Evolutionary conservation across 2,797 vertebrate species (phyloP), one percentile per base, ranked within the genome.

Genomic region (Pangasius sanitwongsei): DNA sequence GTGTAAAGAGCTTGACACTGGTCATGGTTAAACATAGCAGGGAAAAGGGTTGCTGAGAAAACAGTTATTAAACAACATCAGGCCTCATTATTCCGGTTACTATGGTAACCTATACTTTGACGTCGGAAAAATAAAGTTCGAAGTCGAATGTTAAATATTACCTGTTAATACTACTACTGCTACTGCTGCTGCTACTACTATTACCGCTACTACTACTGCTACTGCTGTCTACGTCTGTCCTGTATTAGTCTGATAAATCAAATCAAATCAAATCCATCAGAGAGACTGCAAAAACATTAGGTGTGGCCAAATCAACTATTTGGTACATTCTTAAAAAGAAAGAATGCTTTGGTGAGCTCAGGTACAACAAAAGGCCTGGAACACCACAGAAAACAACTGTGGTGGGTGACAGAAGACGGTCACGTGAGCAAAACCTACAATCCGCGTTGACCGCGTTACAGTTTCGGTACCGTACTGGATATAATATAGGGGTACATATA

Each of bases 301-400:
- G 65, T 87, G 74, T 89, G 84, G 84, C 88, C 81, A 88, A 89
- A 92, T 86, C 81, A 90, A 88, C 75, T 86, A 34, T 81, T 89
- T 87, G 34, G 31, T 59, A 84, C 55, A 89, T 90, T 90, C 57
- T 25, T 61, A 37, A 13, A 61, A 59, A 82, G 9, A 81, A 5
- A 50, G 50, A 57, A 57, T 57, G 2, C 15, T 4, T 4, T 57
- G 0, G 55, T 57, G 55, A 57, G 15, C 55, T 16, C 15, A 57
- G 55, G 55, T 4, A 57, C 55, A 57, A 4, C 55, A 16, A 57
- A 57, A 57, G 3, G 55, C 3, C 15, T 13, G 15, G 50, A 57
- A 57, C 55, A 57, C 55, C 55, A 57, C 13, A 57, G 55, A 57
- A 57, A 57, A 57, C 55, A 55, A 55, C 53, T 55, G 53, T 16